These are phyloP conservation scores for Yponomeuta plumbellus DNA, from an alignment of 2,888 invertebrate genomes.

Conservation along the genomic window DNA sequence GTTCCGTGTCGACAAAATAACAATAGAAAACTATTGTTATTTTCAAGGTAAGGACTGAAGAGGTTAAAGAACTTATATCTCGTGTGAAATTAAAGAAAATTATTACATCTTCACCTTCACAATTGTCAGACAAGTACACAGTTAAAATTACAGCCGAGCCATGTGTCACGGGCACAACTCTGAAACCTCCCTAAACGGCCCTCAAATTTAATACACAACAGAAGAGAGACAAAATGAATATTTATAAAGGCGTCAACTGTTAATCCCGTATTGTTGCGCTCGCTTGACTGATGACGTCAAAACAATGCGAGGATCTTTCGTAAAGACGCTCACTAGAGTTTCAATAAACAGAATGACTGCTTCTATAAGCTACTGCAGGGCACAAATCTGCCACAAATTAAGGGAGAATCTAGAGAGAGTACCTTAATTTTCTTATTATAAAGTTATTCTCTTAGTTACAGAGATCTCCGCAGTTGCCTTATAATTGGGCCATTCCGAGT, in stretches of 20 bases:
- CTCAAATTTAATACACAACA: constrained; percentile 51
- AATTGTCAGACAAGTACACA: not conserved
- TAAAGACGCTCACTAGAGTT: constrained; percentile 17
- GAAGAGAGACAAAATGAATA: constrained; percentile 55
- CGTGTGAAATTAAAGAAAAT: not conserved
- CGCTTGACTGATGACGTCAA: constrained; percentile 66
- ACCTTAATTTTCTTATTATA: no score
- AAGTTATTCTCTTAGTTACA: no score
- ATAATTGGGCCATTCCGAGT: no score
- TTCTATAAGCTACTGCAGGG: not conserved
- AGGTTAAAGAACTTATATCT: no score
- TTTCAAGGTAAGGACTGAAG: no score
- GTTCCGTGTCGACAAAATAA: no score
- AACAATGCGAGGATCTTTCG: constrained; percentile 55
- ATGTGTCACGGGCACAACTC: constrained; percentile 65
- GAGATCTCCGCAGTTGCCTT: no score
- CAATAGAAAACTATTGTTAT: no score
- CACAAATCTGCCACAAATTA: not conserved
- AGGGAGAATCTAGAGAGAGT: not conserved
- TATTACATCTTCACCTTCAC: not conserved
- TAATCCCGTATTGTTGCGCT: constrained; percentile 68
- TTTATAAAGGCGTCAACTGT: constrained; percentile 74
- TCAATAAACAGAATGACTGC: not conserved
- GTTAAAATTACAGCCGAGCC: constrained; percentile 31
- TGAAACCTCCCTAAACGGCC: constrained; percentile 41